Percentiles rank a stretch among this genome's conserved stretches.
Evolutionary conservation across 2,888 invertebrate species (phyloP).

Genomic region (Nematopogon swammerdamellus): DNA sequence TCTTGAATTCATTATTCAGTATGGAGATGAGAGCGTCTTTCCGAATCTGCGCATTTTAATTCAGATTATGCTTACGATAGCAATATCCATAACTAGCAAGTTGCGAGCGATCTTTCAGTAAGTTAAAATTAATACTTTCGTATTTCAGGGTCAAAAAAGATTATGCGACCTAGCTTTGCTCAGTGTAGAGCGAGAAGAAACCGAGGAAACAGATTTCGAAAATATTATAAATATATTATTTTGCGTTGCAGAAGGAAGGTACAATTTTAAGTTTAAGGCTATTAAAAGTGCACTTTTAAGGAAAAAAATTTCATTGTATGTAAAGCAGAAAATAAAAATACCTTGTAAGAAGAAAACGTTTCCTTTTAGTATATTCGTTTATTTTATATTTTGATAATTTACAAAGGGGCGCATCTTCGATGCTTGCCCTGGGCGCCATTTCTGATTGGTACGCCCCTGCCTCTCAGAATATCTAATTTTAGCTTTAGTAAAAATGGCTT

Average conservation of each 20-base stretch:
- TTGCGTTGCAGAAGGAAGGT: constrained; percentile 1
- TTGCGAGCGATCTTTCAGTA: constrained; percentile 1
- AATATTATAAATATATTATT: background rate
- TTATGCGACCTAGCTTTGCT: constrained; percentile 1
- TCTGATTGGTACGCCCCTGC: background rate
- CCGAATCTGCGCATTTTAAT: too few species aligned
- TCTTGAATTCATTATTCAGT: too few species aligned
- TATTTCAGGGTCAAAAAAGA: constrained; percentile 1
- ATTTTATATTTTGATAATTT: constrained; percentile 1
- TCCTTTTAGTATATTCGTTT: constrained; percentile 1
- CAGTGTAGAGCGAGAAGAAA: constrained; percentile 1
- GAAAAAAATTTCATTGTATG: too few species aligned
- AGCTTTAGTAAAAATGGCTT: too few species aligned
- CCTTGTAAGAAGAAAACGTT: background rate
- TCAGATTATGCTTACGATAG: background rate
- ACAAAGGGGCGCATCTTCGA: background rate
- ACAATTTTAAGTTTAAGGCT: too few species aligned
- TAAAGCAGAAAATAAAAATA: background rate
- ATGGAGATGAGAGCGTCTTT: too few species aligned
- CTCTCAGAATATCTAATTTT: too few species aligned
- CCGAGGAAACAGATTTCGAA: constrained; percentile 1
- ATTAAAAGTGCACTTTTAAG: too few species aligned
- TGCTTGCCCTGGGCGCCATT: constrained; percentile 2
- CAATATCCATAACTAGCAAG: constrained; percentile 1
- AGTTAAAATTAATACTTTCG: constrained; percentile 1